Evolutionary conservation across 2,888 invertebrate genomes (phyloP).

Genomic region (Drosophila mimica): DNA sequence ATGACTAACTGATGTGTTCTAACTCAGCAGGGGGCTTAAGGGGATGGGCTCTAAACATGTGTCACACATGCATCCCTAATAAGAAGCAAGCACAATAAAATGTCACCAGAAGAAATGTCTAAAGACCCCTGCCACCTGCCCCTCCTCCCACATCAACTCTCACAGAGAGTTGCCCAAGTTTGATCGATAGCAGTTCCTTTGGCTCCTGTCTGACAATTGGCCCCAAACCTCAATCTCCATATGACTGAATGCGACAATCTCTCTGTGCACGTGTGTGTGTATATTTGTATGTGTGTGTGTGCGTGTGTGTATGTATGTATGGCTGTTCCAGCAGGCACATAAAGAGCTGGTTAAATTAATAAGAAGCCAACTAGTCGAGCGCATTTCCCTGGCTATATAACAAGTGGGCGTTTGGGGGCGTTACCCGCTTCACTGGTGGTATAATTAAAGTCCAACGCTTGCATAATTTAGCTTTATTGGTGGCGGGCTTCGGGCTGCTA

Average conservation of each 20-base stretch:
- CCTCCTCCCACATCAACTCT: neutral
- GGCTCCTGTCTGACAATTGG: conserved; percentile 28
- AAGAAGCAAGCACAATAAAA: conserved; percentile 62
- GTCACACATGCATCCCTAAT: conserved; percentile 68
- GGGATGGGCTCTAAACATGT: conserved; percentile 41
- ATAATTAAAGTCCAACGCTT: conserved; percentile 73
- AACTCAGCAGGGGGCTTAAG: conserved; percentile 17
- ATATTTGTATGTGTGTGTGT: conserved; percentile 1
- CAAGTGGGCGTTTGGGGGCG: conserved; percentile 35
- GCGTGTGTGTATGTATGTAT: conserved; percentile 15
- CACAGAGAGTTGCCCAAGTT: conserved; percentile 46
- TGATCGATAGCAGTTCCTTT: conserved; percentile 72
- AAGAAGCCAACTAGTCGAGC: conserved; percentile 59
- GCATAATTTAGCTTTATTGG: conserved; percentile 74
- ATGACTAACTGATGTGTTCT: conserved; percentile 51
- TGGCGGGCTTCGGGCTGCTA: neutral
- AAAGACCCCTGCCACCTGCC: conserved; percentile 15
- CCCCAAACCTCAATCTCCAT: conserved; percentile 17
- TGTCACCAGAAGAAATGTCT: conserved; percentile 61
- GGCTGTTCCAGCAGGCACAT: conserved; percentile 57
- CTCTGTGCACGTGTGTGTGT: neutral
- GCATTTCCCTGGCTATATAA: conserved; percentile 39
- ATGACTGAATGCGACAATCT: conserved; percentile 25
- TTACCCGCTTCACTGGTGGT: conserved; percentile 47
- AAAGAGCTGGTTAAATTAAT: conserved; percentile 68